These are phyloP conservation scores for Caenorhabditis briggsae DNA, from an alignment of 1,140 invertebrate species.

Conservation along the genomic window DNA sequence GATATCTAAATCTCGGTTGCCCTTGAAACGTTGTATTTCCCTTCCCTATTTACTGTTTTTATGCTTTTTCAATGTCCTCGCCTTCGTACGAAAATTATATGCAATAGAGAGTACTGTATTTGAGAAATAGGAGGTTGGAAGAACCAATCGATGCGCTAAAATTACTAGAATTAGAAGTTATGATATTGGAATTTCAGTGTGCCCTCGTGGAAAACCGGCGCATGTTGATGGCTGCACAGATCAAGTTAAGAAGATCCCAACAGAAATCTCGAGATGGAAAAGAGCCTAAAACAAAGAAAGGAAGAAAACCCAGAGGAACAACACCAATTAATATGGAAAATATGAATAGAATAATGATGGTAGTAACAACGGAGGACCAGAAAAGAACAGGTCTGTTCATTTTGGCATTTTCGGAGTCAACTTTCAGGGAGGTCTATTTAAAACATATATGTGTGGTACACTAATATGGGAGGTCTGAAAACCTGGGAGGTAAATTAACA, in stretches of 20 bases:
- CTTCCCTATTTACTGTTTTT: neutral
- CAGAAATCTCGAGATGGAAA: constrained; percentile 55
- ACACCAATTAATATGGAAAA: neutral
- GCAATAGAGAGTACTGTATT: neutral
- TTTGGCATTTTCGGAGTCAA: neutral
- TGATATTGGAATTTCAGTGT: constrained; percentile 55
- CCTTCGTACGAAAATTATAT: neutral
- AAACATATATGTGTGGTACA: neutral
- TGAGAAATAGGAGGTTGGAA: too few relatives aligned
- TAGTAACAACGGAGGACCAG: constrained; percentile 7
- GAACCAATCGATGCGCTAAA: neutral
- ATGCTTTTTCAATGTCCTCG: neutral
- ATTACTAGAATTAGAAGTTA: neutral
- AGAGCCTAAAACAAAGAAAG: neutral
- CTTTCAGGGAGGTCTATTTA: neutral
- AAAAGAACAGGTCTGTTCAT: constrained; percentile 12
- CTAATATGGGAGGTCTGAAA: neutral
- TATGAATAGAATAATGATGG: constrained; percentile 13
- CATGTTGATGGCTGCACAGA: constrained; percentile 65
- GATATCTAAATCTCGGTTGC: too few relatives aligned
- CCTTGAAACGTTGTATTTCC: neutral
- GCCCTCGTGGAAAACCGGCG: constrained; percentile 60
- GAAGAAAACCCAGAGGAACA: neutral
- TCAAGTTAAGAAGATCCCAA: constrained; percentile 62
- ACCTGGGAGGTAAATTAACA: neutral